phyloP scores from a whole-genome alignment of 92 coral and sea anemone species.

The Porites lobata region DNA sequence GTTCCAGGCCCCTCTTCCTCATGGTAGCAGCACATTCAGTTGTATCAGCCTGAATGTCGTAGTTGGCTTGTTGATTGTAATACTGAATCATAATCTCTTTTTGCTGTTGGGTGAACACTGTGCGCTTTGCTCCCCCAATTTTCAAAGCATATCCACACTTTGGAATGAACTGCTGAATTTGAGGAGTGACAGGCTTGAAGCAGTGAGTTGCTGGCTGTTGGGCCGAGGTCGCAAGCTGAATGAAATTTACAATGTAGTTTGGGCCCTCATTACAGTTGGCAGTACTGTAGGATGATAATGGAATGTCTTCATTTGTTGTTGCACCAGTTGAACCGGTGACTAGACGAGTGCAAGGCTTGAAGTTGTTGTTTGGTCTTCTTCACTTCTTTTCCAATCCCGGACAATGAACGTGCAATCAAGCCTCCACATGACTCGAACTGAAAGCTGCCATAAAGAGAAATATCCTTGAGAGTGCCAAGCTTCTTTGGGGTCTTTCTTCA shows the following conservation, averaged over 20 bases:
- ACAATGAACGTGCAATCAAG: conserved; percentile 44
- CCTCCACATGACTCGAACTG: conserved; percentile 41
- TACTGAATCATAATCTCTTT: conserved; percentile 35
- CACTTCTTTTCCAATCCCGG: conserved; percentile 47
- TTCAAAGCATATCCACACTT: conserved; percentile 4
- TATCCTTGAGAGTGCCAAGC: conserved; percentile 39
- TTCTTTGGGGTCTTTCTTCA: conserved; percentile 46
- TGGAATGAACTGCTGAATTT: background rate
- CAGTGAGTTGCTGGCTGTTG: background rate
- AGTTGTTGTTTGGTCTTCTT: conserved; percentile 44
- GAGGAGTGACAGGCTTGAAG: background rate
- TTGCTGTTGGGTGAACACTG: conserved; percentile 8
- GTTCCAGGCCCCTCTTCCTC: background rate
- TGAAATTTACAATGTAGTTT: conserved; percentile 14
- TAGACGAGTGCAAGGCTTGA: background rate
- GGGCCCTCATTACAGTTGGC: background rate
- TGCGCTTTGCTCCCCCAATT: conserved; percentile 6
- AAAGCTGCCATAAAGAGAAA: conserved; percentile 53
- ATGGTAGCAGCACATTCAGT: background rate
- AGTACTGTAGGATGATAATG: background rate
- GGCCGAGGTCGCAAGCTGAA: conserved; percentile 13
- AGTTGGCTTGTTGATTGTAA: conserved; percentile 15
- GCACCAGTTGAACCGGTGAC: conserved; percentile 53
- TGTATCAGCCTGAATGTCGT: conserved; percentile 29
- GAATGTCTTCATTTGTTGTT: background rate